A percentile compares a stretch with the other conserved stretches of the same genome.
These are phyloP conservation scores for Vanacampus margaritifer DNA, from an alignment of 2,113 vertebrate genomes.

Conservation along the genomic window DNA sequence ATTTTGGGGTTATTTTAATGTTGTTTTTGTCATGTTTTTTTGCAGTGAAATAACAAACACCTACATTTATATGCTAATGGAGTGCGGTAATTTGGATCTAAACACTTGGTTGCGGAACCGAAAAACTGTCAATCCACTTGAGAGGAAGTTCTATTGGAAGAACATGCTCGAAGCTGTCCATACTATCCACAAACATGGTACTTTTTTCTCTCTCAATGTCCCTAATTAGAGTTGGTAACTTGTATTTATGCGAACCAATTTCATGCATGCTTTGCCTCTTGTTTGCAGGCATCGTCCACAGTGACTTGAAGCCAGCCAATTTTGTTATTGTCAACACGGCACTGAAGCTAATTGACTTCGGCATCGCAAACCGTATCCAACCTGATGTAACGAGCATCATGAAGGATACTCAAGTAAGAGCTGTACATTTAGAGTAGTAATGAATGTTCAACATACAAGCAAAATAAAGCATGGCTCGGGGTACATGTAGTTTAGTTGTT, in stretches of 20 bases:
- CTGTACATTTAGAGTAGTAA: background rate
- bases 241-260: background rate
- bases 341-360: slow-evolving; percentile 95
- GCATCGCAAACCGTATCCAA: slow-evolving; percentile 95
- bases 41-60: slow-evolving; percentile 88
- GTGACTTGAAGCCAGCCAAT: slow-evolving; percentile 96
- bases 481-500: background rate
- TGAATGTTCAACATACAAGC: background rate
- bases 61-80: slow-evolving; percentile 96
- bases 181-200: slow-evolving; percentile 95
- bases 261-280: background rate
- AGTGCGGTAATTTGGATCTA: slow-evolving; percentile 94
- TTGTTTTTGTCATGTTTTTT: slow-evolving; percentile 21
- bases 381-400: slow-evolving; percentile 95
- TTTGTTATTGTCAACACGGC: slow-evolving; percentile 95
- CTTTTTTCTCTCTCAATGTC: slow-evolving; percentile 51
- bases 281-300: slow-evolving; percentile 90
- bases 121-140: slow-evolving; percentile 83
- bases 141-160: slow-evolving; percentile 96
- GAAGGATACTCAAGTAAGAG: slow-evolving; percentile 90
- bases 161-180: slow-evolving; percentile 97
- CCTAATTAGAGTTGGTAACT: background rate
- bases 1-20: background rate
- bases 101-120: slow-evolving; percentile 95
- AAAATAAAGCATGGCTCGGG: background rate